Evolutionary conservation across 2,888 invertebrate genomes (phyloP), one percentile per base, ranked within the genome.

Genomic region (Sminthurinus aureus): DNA sequence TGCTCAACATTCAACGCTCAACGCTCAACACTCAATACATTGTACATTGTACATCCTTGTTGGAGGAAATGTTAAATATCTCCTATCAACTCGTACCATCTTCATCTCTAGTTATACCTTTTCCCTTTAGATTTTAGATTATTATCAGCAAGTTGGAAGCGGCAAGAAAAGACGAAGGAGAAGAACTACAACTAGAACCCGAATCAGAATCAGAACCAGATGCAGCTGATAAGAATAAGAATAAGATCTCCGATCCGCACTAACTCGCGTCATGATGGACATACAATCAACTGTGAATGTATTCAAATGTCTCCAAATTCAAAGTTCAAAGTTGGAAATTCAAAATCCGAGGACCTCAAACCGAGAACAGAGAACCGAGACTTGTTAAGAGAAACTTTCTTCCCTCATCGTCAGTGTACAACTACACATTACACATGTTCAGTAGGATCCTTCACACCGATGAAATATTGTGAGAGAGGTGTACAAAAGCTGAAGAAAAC

Each of bases 11-110:
- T 75, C 75, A 51, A n/a, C 75, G 50, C n/a, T 51, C 75, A 22
- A 20, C 4, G 50, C 75, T 24, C 58, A 18, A 11, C 74, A 38
- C 50, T 75, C 75, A 51, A n/a, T 51, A 51, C n/a, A n/a, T 51
- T 58, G 4, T 58, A 15, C 38, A 38, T 38, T 26, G 26, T 73
- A 13, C 1, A 15, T 38, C 8, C 26, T n/a, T 76, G 76, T 58
- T 22, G 58, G 76, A 76, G 76, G 76, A 76, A 76, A 76, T 76
- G 58, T 20, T 76, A 52, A 58, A n/a, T 76, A 52, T 76, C 76
- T 20, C 20, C 51, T 75, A 15, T 26, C 26, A 11, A 22, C 26
- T 51, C 24, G 75, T 50, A 50, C 50, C 50, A 75, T 75, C 75
- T 38, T 26, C 38, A 75, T 12, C 50, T 51, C 13, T 50, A 66